Evolutionary conservation across 2,113 vertebrate species (phyloP).

Genomic region (Pedionomus torquatus): DNA sequence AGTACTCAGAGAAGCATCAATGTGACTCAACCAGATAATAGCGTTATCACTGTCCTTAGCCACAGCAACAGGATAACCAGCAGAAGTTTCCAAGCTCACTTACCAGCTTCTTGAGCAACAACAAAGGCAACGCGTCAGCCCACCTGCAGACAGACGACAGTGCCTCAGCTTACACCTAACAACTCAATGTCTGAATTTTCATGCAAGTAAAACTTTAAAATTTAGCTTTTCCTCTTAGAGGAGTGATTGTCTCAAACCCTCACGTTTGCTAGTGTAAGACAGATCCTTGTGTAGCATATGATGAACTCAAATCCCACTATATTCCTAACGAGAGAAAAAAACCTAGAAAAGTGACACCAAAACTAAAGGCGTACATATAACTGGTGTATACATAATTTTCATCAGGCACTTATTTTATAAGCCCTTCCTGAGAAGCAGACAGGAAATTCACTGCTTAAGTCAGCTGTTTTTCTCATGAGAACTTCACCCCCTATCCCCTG

Average conservation of each 20-base stretch:
- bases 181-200: not conserved
- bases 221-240: not conserved
- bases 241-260: not conserved
- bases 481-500: not conserved
- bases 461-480: conserved; percentile 45
- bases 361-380: not conserved
- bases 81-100: not conserved
- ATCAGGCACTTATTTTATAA: not conserved
- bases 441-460: conserved; percentile 43
- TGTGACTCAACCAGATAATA: not conserved
- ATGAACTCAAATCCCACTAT: not conserved
- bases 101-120: not conserved
- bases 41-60: not conserved
- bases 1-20: not conserved
- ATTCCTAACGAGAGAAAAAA: not conserved
- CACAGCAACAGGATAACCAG: not conserved
- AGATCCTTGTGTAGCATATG: not conserved
- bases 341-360: not conserved
- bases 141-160: not conserved
- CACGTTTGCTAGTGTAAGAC: not conserved
- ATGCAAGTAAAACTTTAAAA: not conserved
- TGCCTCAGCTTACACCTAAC: not conserved
- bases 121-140: not conserved
- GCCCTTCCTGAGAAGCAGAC: not conserved
- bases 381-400: not conserved